Percentiles rank a stretch among this genome's conserved stretches.
Conservation (phyloP, 1,140 invertebrate genomes). For the Ostrea denselamellosa region DNA sequence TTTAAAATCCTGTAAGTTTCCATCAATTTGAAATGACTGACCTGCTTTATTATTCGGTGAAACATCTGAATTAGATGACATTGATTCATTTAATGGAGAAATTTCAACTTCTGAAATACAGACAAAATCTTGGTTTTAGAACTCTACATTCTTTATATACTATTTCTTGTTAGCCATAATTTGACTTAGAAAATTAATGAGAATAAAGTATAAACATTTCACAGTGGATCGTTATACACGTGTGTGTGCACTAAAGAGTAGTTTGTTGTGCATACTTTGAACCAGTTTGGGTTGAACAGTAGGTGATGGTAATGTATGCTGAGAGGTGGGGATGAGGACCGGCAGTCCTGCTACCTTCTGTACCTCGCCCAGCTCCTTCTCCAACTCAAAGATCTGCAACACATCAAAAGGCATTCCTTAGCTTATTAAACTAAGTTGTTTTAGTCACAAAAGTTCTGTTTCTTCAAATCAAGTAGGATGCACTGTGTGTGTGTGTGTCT, state of each 20-base stretch:
- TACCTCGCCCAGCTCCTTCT: constrained; percentile 87
- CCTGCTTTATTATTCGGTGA: neutral
- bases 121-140: neutral
- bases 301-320: constrained; percentile 12
- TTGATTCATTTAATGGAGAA: constrained; percentile 21
- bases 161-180: too few species aligned
- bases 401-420: neutral
- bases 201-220: neutral
- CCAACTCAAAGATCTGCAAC: constrained; percentile 84
- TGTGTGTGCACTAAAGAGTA: neutral
- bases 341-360: constrained; percentile 92
- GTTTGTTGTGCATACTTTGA: neutral
- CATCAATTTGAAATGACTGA: neutral
- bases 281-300: constrained; percentile 16
- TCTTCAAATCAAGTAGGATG: neutral
- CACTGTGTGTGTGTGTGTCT: too few species aligned
- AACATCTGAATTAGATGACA: neutral
- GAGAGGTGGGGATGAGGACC: constrained; percentile 86
- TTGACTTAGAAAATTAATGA: neutral
- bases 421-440: neutral
- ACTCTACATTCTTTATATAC: neutral
- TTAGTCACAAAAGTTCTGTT: neutral
- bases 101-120: constrained; percentile 17
- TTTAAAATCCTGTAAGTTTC: neutral
- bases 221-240: neutral